Base-by-base conservation (phyloP, 2,888 invertebrate species). In the Aphodius granarius region DNA sequence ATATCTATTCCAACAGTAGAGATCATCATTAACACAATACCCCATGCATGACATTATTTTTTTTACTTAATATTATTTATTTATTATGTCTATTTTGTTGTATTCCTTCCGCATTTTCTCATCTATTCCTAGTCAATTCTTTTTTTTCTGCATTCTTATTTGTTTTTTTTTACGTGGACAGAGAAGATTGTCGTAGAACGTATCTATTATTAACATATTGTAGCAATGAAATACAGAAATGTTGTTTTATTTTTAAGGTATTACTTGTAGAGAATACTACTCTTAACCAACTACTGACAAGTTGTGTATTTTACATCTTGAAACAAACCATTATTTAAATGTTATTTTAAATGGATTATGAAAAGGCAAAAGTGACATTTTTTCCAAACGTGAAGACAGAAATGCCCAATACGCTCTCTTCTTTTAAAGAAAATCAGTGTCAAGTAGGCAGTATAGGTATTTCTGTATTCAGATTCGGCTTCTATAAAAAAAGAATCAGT, bases 171-270 rank as follows among this genome's bases (percentile, higher is more conserved):
- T 16, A 20, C 17, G 9, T 21, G 43, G 71, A 71, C 71, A 71
- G 71, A 43, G 17, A 43, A 43, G 43, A 43, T 9, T 43, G 13
- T 9, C 43, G 43, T 43, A 43, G 43, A 43, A 43, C 43, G 43
- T 43, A 43, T 43, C 43, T 43, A 43, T n/a, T 71, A 43, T 71
- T 71, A 71, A 71, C 15, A 62, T 3, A 63, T 62, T 62, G 63
- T 72, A 20, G 20, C 62, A 18, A 62, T 71, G n/a, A 13, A 22
- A 43, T 71, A 17, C 17, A 22, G 19, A 73, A 73, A 73, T 73
- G 73, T 73, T 73, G 73, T 73, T 73, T 73, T 73, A 73, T 73
- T 73, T 72, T 16, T 72, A 72, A 64, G 72, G 21, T 64, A 65
- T 72, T 64, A 72, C 72, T 72, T 72, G 72, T 73, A 73, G 73